Evolutionary conservation across 1,140 invertebrate genomes (phyloP).

Genomic region (Acromyrmex charruanus): DNA sequence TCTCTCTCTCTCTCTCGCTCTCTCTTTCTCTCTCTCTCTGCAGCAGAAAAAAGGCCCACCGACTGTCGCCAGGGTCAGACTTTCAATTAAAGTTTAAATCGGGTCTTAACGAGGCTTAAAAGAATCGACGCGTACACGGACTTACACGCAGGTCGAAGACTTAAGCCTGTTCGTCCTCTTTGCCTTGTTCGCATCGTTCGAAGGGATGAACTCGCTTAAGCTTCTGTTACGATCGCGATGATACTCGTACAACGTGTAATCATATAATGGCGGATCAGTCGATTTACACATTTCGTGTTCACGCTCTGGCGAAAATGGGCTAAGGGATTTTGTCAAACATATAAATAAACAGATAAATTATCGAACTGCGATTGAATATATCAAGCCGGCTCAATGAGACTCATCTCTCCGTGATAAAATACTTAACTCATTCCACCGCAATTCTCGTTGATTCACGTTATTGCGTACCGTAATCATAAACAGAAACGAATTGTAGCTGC

Average conservation of each 20-base stretch:
- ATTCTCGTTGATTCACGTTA: background rate
- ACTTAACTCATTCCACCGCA: slow-evolving; percentile 10
- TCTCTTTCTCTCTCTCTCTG: background rate
- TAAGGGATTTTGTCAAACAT: slow-evolving; percentile 11
- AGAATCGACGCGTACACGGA: slow-evolving; percentile 31
- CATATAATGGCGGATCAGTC: slow-evolving; percentile 48
- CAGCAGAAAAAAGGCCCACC: background rate
- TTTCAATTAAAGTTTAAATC: slow-evolving; percentile 69
- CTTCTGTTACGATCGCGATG: slow-evolving; percentile 61
- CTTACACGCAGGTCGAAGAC: slow-evolving; percentile 48
- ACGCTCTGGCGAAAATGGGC: slow-evolving; percentile 27
- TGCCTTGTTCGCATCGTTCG: background rate
- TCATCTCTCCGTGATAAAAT: background rate
- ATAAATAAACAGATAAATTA: background rate
- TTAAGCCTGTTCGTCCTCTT: slow-evolving; percentile 47
- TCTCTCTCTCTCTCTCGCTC: background rate
- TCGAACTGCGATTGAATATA: background rate
- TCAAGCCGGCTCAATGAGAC: background rate
- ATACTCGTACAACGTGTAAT: background rate
- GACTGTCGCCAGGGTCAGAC: slow-evolving; percentile 46
- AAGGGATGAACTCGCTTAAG: slow-evolving; percentile 51
- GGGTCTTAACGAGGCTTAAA: slow-evolving; percentile 64
- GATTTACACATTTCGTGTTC: slow-evolving; percentile 21
- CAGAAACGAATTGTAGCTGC: background rate
- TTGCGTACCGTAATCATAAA: background rate